phyloP scores from a whole-genome alignment of 1,140 invertebrate genomes.

The Cyrtorhinus lividipennis region DNA sequence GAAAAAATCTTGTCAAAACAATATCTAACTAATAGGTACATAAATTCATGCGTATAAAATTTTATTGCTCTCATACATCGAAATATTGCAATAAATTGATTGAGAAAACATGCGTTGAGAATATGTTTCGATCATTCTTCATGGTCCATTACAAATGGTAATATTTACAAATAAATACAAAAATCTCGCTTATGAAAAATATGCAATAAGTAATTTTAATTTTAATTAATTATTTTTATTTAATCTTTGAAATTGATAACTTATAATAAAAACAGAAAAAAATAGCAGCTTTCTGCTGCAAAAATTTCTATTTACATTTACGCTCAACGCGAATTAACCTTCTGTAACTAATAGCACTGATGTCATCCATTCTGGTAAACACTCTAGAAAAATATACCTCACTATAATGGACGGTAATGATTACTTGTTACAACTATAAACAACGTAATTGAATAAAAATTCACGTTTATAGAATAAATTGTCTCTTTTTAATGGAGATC shows the following conservation, averaged over 20 bases:
- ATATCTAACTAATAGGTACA: not conserved
- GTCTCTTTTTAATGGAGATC: no score
- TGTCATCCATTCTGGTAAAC: conserved; percentile 4
- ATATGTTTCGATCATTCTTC: not conserved
- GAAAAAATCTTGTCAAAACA: not conserved
- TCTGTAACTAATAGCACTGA: no score
- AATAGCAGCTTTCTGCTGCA: not conserved
- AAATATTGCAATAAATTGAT: not conserved
- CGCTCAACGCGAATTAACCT: no score
- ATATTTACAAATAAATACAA: not conserved
- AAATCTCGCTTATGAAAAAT: not conserved
- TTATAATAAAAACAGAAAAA: not conserved
- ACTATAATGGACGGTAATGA: not conserved
- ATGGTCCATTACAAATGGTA: not conserved
- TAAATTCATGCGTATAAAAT: not conserved
- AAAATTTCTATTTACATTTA: not conserved
- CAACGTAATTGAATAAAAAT: not conserved
- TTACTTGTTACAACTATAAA: not conserved
- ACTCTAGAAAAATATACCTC: conserved; percentile 2
- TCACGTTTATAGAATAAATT: no score
- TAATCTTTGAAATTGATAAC: not conserved
- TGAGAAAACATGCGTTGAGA: not conserved
- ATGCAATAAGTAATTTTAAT: not conserved
- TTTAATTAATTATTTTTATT: not conserved
- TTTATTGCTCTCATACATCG: not conserved